These are phyloP conservation scores for Candidula unifasciata DNA, from an alignment of 2,888 invertebrate genomes.

Conservation along the genomic window DNA sequence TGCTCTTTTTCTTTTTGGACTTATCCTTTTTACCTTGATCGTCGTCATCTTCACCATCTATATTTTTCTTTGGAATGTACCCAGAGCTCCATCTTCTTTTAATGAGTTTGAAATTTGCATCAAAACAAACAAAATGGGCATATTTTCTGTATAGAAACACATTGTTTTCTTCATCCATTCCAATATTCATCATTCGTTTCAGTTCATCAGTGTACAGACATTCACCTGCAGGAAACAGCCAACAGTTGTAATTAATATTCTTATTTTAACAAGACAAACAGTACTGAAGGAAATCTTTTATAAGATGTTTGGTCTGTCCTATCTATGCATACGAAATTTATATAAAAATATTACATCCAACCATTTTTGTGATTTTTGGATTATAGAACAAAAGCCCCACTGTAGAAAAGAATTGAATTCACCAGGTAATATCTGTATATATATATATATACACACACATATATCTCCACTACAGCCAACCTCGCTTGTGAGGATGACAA, in stretches of 20 bases:
- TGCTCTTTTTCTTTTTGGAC: background rate
- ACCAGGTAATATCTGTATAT: too few relatives aligned
- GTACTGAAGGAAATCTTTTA: too few relatives aligned
- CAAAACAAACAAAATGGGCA: slow-evolving; percentile 20
- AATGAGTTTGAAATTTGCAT: background rate
- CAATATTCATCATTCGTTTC: slow-evolving; percentile 18
- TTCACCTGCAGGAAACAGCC: slow-evolving; percentile 34
- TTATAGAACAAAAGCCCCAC: too few relatives aligned
- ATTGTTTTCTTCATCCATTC: background rate
- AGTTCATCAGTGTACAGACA: slow-evolving; percentile 19
- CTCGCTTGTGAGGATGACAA: too few relatives aligned
- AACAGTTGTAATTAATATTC: background rate
- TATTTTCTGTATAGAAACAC: slow-evolving; percentile 36
- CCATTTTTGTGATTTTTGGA: too few relatives aligned
- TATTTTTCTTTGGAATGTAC: background rate
- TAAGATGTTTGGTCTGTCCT: too few relatives aligned
- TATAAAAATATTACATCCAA: too few relatives aligned
- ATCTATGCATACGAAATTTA: too few relatives aligned
- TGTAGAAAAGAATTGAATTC: too few relatives aligned
- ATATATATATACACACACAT: too few relatives aligned
- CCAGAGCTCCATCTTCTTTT: slow-evolving; percentile 26
- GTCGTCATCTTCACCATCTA: background rate
- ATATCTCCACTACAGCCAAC: too few relatives aligned
- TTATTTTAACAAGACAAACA: too few relatives aligned
- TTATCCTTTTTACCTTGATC: background rate